Evolutionary conservation across 2,797 vertebrate genomes (phyloP).

Genomic region (Acanthornis magna): DNA sequence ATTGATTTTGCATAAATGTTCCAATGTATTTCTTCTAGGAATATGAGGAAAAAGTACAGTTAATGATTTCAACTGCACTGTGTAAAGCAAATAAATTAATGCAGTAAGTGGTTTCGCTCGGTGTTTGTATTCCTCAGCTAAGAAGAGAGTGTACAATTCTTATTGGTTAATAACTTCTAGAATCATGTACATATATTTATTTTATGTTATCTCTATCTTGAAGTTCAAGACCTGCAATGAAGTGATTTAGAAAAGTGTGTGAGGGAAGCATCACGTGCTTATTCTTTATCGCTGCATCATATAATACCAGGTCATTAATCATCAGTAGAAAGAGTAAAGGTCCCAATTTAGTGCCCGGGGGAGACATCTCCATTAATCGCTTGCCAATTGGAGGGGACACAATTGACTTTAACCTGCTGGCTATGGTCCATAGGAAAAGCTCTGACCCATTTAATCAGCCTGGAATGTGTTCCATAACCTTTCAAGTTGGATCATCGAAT

Average conservation of each 20-base stretch:
- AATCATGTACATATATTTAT: not conserved
- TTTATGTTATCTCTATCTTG: not conserved
- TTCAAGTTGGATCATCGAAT: slow-evolving; percentile 70
- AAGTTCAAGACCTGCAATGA: not conserved
- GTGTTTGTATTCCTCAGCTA: not conserved
- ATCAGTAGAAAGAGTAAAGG: slow-evolving; percentile 55
- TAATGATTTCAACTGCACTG: not conserved
- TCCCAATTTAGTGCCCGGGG: slow-evolving; percentile 55
- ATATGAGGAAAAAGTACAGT: not conserved
- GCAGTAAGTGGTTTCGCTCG: not conserved
- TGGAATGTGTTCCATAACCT: slow-evolving; percentile 74
- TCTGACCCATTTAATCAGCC: slow-evolving; percentile 76
- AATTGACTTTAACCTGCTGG: slow-evolving; percentile 77
- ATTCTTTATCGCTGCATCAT: slow-evolving; percentile 6
- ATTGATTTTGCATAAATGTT: not conserved
- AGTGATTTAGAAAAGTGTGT: slow-evolving; percentile 20
- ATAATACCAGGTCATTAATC: slow-evolving; percentile 68
- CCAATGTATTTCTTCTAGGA: not conserved
- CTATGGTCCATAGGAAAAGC: slow-evolving; percentile 69
- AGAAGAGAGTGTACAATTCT: not conserved
- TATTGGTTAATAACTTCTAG: not conserved
- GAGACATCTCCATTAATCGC: slow-evolving; percentile 67
- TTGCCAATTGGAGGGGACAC: slow-evolving; percentile 76
- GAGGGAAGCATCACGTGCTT: not conserved
- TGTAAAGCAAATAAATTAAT: not conserved